Evolutionary conservation across 92 coral and sea anemone genomes (phyloP).

Genomic region (Phenganax stokvisi): DNA sequence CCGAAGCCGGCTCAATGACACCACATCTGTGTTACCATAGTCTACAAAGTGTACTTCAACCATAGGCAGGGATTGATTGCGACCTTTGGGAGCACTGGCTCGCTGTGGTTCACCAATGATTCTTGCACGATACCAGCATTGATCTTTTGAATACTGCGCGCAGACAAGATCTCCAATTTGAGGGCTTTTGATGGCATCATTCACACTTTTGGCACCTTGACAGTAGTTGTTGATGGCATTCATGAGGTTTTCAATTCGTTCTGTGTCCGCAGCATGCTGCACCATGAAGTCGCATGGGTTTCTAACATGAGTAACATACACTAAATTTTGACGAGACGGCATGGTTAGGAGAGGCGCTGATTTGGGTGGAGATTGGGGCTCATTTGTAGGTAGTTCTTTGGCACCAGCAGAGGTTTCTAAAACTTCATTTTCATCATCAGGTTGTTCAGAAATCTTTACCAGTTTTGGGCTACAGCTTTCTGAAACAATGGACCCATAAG

Average conservation of each 20-base stretch:
- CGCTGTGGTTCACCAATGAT: constrained; percentile 55
- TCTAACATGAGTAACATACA: constrained; percentile 72
- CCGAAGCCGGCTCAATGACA: constrained; percentile 68
- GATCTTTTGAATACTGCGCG: constrained; percentile 75
- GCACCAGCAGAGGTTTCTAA: constrained; percentile 18
- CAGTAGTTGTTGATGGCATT: constrained; percentile 75
- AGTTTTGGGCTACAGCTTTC: constrained; percentile 48
- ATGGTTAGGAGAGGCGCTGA: background rate
- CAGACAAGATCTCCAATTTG: constrained; percentile 80
- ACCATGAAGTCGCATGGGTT: constrained; percentile 88
- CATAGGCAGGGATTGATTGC: constrained; percentile 62
- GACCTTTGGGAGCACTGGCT: constrained; percentile 56
- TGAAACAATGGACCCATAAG: constrained; percentile 11
- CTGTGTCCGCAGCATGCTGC: constrained; percentile 81
- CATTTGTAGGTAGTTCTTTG: background rate
- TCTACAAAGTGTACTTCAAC: constrained; percentile 82
- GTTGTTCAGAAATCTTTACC: constrained; percentile 65
- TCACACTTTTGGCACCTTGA: constrained; percentile 62
- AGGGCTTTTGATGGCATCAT: constrained; percentile 68
- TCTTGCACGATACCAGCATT: constrained; percentile 95
- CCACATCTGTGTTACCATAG: constrained; percentile 86
- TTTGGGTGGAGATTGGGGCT: background rate
- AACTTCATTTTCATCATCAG: constrained; percentile 42
- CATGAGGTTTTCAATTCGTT: constrained; percentile 74
- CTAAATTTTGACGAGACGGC: constrained; percentile 83